Evolutionary conservation across 2,113 vertebrate species (phyloP), one percentile per base, ranked within the genome.

Genomic region (Leptobrachium ailaonicum): DNA sequence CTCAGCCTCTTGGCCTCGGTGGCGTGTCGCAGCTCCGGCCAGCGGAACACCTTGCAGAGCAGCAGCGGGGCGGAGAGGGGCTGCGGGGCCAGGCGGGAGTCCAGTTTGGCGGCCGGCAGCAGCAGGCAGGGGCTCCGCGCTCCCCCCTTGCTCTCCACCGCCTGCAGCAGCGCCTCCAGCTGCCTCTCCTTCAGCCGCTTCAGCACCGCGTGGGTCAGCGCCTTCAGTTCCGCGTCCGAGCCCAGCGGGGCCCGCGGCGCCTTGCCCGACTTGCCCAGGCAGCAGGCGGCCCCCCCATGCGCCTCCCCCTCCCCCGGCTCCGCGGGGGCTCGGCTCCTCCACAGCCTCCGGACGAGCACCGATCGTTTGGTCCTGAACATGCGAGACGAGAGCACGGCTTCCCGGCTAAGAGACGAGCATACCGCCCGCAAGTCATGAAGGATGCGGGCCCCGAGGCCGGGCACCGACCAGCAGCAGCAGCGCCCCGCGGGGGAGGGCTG

Each of bases 291-390:
- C 84, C 90, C 84, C 88, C 94, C 92, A 92, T 95, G 92, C 91
- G 92, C 86, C 8, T 95, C 95, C 89, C 93, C 95, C 91, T 96
- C 95, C 90, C 94, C 95, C 91, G 93, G 82, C 50, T 89, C 95
- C 89, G 92, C 94, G 92, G 95, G 94, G 89, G 95, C 95, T 66
- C 95, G 96, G 93, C 95, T 97, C 93, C 96, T 92, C 96, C 97
- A 98, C 88, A 98, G 96, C 95, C 96, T 95, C 92, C 96, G 95
- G 92, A 98, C 94, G 90, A 98, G 95, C 93, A 94, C 93, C 93
- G 96, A 96, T 88, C 96, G 95, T 98, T 97, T 98, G 96, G 96
- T 98, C 97, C 96, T 96, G 94, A 98, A 97, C 97, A 98, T 98
- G 90, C 95, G 97, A 96, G 95, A 96, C 91, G 95, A 94, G 89